A percentile compares a stretch with the other conserved stretches of the same genome.
phyloP scores from a whole-genome alignment of 2,888 invertebrate genomes.

The Idaea dimidiata region DNA sequence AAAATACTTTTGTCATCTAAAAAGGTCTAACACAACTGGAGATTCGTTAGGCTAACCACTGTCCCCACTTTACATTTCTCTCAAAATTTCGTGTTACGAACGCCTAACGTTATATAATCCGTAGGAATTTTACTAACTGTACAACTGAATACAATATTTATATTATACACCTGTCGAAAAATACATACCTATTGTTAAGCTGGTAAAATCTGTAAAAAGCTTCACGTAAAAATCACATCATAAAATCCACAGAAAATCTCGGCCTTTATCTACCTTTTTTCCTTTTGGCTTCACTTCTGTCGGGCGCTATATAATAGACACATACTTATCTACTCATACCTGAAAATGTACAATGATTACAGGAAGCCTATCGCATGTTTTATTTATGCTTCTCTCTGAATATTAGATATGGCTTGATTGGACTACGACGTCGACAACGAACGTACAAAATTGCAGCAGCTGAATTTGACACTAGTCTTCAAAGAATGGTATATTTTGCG shows the following conservation, averaged over 20 bases:
- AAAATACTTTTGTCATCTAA: too few relatives aligned
- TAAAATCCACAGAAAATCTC: not conserved
- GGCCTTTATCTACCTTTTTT: not conserved
- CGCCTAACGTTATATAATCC: not conserved
- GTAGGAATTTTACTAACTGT: not conserved
- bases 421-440: not conserved
- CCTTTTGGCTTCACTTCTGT: not conserved
- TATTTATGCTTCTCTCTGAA: not conserved
- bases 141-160: not conserved
- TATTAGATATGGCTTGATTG: not conserved
- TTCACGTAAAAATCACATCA: constrained; percentile 1
- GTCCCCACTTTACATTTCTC: too few relatives aligned
- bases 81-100: not conserved
- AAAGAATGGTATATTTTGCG: too few relatives aligned
- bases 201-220: constrained; percentile 1
- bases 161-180: not conserved
- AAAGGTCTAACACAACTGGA: too few relatives aligned
- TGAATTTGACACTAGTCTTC: too few relatives aligned
- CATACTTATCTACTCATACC: not conserved
- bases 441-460: too few relatives aligned
- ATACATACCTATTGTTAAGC: not conserved
- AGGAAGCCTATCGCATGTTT: constrained; percentile 1
- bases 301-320: not conserved
- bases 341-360: not conserved
- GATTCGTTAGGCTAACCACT: too few relatives aligned